Base-by-base conservation (phyloP, 1,140 invertebrate genomes). In the Brachionus calyciflorus region DNA sequence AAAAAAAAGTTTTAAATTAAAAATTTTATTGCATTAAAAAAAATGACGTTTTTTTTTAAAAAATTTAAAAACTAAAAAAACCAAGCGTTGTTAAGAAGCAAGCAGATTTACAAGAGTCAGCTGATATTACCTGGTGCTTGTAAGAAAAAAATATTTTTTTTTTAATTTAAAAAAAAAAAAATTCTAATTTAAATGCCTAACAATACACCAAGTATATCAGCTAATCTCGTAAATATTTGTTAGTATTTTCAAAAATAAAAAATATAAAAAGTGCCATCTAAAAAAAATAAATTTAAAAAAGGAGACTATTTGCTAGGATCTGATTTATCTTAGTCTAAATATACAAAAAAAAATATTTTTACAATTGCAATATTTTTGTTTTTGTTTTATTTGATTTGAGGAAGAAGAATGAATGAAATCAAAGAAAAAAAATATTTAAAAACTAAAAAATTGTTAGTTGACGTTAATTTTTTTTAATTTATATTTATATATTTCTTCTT, bases 71-170 rank as follows among this genome's bases (percentile, higher is more conserved):
- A 28, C 41, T 3, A 21, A 41, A 17, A 46, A 19, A 6, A 17
- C 51, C 3, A 12, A 41, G 14, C 17, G 28, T 21, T 28, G 44
- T 55, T 26, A 76, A 53, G 30, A 76, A 55, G 41, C 44, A 33
- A 51, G 44, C 44, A 76, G n/a, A 57, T 24, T 55, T 30, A 76
- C 48, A 17, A 57, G 49, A 55, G 44, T 40, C 48, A 76, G 70
- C 70, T 76, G 70, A 76, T 76, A 76, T 76, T 55, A 76, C 55
- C 70, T 76, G 70, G 70, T 76, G 70, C 70, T 76, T 76, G 70
- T 76, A 76, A 30, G 28, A 33, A 33, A 48, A 24, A 49, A 28
- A 12, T 49, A 49, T 17, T 37, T 41, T 41, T 7, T 17, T 37
- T 37, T 26, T 10, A 73, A 73, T 26, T 57, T 21, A 28, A n/a